Evolutionary conservation across 2,113 vertebrate species (phyloP), one percentile per base, ranked within the genome.

Genomic region (Zosterops pallidus): DNA sequence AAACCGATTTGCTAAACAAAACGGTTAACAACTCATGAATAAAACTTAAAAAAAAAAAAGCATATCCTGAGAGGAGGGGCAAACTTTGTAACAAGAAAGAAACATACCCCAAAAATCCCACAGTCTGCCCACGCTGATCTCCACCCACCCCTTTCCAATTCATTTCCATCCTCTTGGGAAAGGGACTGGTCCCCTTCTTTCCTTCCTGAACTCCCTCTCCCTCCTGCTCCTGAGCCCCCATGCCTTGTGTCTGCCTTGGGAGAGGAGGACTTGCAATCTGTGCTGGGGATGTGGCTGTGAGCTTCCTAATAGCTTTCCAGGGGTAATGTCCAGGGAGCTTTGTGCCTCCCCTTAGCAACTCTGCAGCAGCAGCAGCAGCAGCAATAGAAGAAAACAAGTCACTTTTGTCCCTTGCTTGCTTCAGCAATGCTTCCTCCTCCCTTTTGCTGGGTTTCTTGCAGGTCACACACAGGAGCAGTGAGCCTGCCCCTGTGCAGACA

Each of bases 231-330:
- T 9, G 16, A 72, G 67, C 20, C 39, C 29, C 23, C 31, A 53
- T 81, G 83, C 39, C 77, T 96, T 98, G 97, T 92, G 75, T 98
- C 89, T 95, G 94, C 89, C 92, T 90, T 94, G 78, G 57, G 70
- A 93, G 81, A 86, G 41, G 33, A 95, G 71, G 76, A 70, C 96
- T 97, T 97, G 98, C 98, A 98, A 97, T 98, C 98, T 98, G 98
- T 97, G 97, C 97, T 5, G 63, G 9, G 96, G 94, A 97, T 91
- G 90, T 91, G 97, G 94, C 94, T 10, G 44, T 96, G 98, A 98
- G 98, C 97, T 98, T 98, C 98, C 97, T 98, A 98, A 98, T 98
- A 98, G 98, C 74, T 98, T 98, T 98, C 95, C 97, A 96, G 98
- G 97, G 97, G 96, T 98, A 98, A 98, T 97, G 98, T 98, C 86